These are phyloP conservation scores for Hydra vulgaris DNA, from an alignment of 30 jellyfish, hydroid and myxozoan species.

Conservation along the genomic window DNA sequence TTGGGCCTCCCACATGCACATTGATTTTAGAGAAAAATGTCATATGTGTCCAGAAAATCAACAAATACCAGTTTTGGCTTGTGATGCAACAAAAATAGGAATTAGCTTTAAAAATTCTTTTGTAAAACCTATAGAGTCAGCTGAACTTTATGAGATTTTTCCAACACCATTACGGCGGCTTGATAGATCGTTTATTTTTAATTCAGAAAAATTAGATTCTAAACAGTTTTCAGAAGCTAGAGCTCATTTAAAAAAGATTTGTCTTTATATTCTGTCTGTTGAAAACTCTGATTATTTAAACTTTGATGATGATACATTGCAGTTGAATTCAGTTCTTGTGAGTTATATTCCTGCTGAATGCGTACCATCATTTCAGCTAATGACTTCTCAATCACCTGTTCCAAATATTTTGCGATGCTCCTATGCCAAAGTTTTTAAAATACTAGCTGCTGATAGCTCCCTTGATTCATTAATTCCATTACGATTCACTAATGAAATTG, in stretches of 20 bases:
- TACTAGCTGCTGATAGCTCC: neutral
- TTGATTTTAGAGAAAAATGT: constrained; percentile 13
- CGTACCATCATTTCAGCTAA: neutral
- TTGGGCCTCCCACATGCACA: constrained; percentile 17
- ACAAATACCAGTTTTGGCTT: neutral
- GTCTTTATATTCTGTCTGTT: neutral
- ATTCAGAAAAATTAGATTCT: neutral
- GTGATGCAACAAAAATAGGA: constrained; percentile 19
- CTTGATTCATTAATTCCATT: neutral
- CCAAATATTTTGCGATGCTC: neutral
- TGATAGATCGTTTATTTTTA: neutral
- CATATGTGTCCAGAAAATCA: neutral
- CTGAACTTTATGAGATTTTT: neutral
- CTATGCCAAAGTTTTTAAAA: neutral
- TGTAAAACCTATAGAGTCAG: constrained; percentile 6
- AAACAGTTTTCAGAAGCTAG: neutral
- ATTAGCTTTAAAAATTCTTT: neutral
- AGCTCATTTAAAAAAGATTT: neutral
- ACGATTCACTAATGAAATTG: neutral
- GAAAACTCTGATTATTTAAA: neutral
- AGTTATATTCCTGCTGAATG: neutral
- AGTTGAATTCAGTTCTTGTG: neutral
- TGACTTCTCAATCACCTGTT: neutral
- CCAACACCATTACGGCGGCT: neutral
- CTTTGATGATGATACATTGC: neutral